A percentile compares a stretch with the other conserved stretches of the same genome.
phyloP scores from a whole-genome alignment of 2,888 invertebrate genomes.

The Synanthedon formicaeformis region DNA sequence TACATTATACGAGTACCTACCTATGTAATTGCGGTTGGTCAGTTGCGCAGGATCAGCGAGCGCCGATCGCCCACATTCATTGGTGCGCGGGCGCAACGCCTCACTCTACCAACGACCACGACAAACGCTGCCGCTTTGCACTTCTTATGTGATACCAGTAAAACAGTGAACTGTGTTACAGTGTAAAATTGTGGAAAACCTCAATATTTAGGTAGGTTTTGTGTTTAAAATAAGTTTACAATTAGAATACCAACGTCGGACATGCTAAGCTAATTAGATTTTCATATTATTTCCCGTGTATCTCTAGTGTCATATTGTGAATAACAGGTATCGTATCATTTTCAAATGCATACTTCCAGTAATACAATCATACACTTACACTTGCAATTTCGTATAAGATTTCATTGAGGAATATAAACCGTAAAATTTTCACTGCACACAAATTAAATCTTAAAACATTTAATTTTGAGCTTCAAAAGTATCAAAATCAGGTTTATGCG shows the following conservation, averaged over 20 bases:
- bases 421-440: slow-evolving; percentile 23
- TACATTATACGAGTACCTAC: background rate
- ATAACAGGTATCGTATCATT: slow-evolving; percentile 1
- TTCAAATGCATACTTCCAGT: background rate
- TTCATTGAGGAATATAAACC: slow-evolving; percentile 4
- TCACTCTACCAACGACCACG: slow-evolving; percentile 43
- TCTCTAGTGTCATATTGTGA: slow-evolving; percentile 8
- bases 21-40: slow-evolving; percentile 15
- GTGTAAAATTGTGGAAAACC: slow-evolving; percentile 3
- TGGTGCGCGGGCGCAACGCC: slow-evolving; percentile 38
- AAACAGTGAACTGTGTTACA: slow-evolving; percentile 1
- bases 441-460: no score
- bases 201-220: slow-evolving; percentile 35
- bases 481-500: no score
- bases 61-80: slow-evolving; percentile 18
- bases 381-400: slow-evolving; percentile 1
- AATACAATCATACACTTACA: slow-evolving; percentile 2
- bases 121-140: slow-evolving; percentile 35
- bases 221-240: background rate
- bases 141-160: slow-evolving; percentile 11
- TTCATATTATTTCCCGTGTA: slow-evolving; percentile 2
- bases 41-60: slow-evolving; percentile 38
- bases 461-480: no score
- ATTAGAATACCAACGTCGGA: background rate
- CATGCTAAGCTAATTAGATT: no score